Conservation (phyloP, 2,888 invertebrate species). For the Temnothorax unifasciatus region DNA sequence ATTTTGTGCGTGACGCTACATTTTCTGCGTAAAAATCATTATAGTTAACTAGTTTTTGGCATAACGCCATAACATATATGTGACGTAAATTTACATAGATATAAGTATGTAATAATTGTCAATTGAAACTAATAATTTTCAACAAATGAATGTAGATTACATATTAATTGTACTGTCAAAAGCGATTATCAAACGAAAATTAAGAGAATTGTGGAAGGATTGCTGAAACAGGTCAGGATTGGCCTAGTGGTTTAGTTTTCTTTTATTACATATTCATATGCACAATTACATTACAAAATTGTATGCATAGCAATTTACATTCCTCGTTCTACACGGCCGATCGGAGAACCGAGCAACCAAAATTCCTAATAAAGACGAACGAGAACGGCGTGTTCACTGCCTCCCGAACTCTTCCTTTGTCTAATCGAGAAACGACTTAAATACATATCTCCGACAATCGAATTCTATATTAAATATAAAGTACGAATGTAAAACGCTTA, state of each 20-base stretch:
- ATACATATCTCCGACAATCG: background rate
- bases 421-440: background rate
- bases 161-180: background rate
- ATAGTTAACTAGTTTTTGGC: background rate
- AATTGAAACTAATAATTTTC: background rate
- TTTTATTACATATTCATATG: constrained; percentile 80
- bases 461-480: background rate
- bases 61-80: background rate
- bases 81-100: background rate
- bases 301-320: constrained; percentile 73
- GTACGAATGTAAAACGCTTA: background rate
- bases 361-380: background rate
- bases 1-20: background rate
- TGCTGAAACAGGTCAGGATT: background rate
- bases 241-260: constrained; percentile 66
- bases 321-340: constrained; percentile 60
- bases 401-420: background rate
- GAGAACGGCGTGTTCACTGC: background rate
- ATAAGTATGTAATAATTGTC: no score
- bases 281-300: constrained; percentile 81
- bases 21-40: background rate
- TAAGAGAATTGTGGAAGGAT: background rate
- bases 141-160: background rate
- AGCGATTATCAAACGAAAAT: background rate
- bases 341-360: background rate